Base-by-base conservation (phyloP, 2,113 vertebrate genomes). In the Pholis gunnellus region DNA sequence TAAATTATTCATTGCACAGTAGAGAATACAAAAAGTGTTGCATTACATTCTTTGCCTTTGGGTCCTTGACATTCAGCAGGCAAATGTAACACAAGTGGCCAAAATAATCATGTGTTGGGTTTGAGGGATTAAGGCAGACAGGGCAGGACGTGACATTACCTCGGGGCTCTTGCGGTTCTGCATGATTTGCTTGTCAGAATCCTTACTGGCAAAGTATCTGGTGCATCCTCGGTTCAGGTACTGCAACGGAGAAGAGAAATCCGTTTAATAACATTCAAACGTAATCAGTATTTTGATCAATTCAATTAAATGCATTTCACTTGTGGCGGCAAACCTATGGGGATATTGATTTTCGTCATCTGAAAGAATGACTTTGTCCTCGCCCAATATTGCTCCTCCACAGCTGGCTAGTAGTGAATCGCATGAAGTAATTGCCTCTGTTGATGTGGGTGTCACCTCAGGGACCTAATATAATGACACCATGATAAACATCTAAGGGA, bases 151-250 rank as follows among this genome's bases (percentile, higher is more conserved):
- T 31, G 22, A 75, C 40, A 65, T 90, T 97, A 99, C 98, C 98
- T 99, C 97, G 69, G 96, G 94, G 93, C 97, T 99, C 95, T 98
- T 99, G 85, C 98, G 97, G 87, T 99, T 99, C 84, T 98, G 97
- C 85, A 96, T 94, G 92, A 99, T 99, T 92, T 98, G 97, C 87
- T 97, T 98, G 93, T 99, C 97, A 0, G 97, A 97, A 80, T 99
- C 97, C 91, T 97, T 97, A 87, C 93, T 97, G 86, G 98, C 97
- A 31, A 99, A 99, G 92, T 97, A 99, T 75, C 96, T 95, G 83
- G 98, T 99, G 88, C 98, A 99, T 84, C 98, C 98, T 88, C 98
- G 95, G 91, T 98, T 99, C 93, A 99, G 94, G 92, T 99, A 99
- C 98, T 99, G 86, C 52, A 63, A 90, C 36, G 81, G 25, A 87